Evolutionary conservation across 1,140 invertebrate species (phyloP), one percentile per base, ranked within the genome.

Genomic region (Stegodyphus dumicola): DNA sequence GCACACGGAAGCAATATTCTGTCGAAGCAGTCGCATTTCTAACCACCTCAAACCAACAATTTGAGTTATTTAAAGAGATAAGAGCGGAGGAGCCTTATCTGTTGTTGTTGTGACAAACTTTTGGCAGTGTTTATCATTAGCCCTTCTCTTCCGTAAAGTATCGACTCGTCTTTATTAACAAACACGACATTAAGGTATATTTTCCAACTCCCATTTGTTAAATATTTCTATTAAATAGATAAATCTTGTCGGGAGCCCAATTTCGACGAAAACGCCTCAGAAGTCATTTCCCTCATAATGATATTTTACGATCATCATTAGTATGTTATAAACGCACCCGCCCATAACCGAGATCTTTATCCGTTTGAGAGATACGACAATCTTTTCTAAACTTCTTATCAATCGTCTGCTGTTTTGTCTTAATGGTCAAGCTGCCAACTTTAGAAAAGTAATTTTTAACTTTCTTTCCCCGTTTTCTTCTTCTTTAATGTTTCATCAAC

Each of bases 391-490:
- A 60, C 56, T 60, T 60, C 56, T 60, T 60, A 60, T 60, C 56
- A 60, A 60, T 60, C 56, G 56, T 60, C 56, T 9, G 56, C 9
- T 60, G 56, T 60, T 60, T 60, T 60, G 56, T 60, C 56, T 60
- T 60, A 60, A 60, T 60, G 56, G 56, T 60, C 56, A 60, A 60
- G 56, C 56, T 60, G 56, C 56, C 56, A 60, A 60, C 56, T 60
- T 60, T 60, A 60, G 56, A 60, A 60, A 60, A 60, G 56, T 60
- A 60, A 60, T 60, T 60, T 60, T 9, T 9, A 60, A 60, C 56
- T 60, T 60, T 60, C 56, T 60, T 60, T 15, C 15, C 56, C 56
- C 56, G 9, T 9, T 11, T 11, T 60, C 56, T 60, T 60, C 56
- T 60, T 60, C 56, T 60, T 60, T 60, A 60, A 60, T 60, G 56